Conservation (phyloP, 2,888 invertebrate species). For the Liposcelis brunnea region DNA sequence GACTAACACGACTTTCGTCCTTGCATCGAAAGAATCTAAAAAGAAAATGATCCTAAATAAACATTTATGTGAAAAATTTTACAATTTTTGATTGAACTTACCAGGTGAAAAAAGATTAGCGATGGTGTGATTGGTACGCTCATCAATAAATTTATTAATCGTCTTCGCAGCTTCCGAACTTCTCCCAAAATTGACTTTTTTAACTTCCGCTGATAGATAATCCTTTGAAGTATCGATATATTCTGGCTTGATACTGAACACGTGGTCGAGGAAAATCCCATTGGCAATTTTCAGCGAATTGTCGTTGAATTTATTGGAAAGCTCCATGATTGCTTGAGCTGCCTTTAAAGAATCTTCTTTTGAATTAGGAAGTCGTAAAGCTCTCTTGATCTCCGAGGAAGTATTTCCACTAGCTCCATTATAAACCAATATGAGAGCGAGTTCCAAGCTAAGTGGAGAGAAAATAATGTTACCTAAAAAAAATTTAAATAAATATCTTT, state of each 20-base stretch:
- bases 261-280: slow-evolving; percentile 45
- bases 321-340: background rate
- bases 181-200: slow-evolving; percentile 41
- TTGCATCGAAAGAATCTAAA: slow-evolving; percentile 33
- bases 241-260: slow-evolving; percentile 31
- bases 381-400: slow-evolving; percentile 15
- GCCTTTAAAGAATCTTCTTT: slow-evolving; percentile 9
- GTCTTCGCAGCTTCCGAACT: slow-evolving; percentile 29
- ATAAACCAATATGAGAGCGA: slow-evolving; percentile 26
- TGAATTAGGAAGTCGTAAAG: slow-evolving; percentile 14
- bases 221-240: slow-evolving; percentile 39
- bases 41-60: too few species aligned
- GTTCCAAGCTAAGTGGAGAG: slow-evolving; percentile 34
- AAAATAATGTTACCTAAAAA: slow-evolving; percentile 22
- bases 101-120: slow-evolving; percentile 47
- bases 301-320: slow-evolving; percentile 12
- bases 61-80: slow-evolving; percentile 6
- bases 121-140: slow-evolving; percentile 67
- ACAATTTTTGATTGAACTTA: too few species aligned
- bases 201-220: slow-evolving; percentile 43
- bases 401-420: slow-evolving; percentile 17
- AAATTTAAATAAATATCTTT: too few species aligned
- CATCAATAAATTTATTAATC: slow-evolving; percentile 68
- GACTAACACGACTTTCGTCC: slow-evolving; percentile 52
- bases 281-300: slow-evolving; percentile 52